Conservation (phyloP, 1,140 invertebrate species). For the Drosophila bifasciata region DNA sequence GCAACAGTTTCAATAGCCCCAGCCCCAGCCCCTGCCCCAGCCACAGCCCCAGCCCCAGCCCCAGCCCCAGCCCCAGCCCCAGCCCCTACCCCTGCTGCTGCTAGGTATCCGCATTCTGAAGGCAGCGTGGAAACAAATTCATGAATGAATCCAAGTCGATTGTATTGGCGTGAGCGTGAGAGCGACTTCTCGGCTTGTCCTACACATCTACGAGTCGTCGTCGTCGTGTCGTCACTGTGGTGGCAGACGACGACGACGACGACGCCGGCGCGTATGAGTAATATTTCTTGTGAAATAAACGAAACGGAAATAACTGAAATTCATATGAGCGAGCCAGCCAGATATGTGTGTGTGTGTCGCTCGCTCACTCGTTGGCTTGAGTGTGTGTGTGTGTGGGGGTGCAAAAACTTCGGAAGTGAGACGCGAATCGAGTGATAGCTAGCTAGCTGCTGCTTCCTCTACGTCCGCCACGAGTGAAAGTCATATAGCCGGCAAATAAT, state of each 20-base stretch:
- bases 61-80: neutral
- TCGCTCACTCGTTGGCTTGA: too few species aligned
- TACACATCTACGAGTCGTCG: too few species aligned
- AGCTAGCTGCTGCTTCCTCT: too few species aligned
- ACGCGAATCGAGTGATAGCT: neutral
- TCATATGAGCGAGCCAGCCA: conserved; percentile 37
- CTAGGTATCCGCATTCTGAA: conserved; percentile 15
- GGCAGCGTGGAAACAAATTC: conserved; percentile 12
- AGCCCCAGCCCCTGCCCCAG: neutral
- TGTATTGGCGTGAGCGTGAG: conserved; percentile 26
- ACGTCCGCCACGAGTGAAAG: conserved; percentile 35
- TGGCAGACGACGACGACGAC: conserved; percentile 28
- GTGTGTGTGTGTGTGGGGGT: conserved; percentile 14
- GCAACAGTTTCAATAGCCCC: neutral
- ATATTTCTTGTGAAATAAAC: conserved; percentile 77
- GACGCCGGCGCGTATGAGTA: conserved; percentile 72
- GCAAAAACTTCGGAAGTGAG: conserved; percentile 33
- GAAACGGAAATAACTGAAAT: conserved; percentile 82
- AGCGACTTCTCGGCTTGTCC: conserved; percentile 18
- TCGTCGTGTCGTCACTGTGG: conserved; percentile 29
- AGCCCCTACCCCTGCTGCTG: neutral
- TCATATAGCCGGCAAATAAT: conserved; percentile 43
- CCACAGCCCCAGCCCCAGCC: too few species aligned
- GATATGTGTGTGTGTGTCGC: neutral
- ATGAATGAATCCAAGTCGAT: conserved; percentile 51